Percentiles rank a stretch among this genome's conserved stretches.
These are phyloP conservation scores for Diadumene lineata DNA, from an alignment of 92 coral and sea anemone species.

Conservation along the genomic window DNA sequence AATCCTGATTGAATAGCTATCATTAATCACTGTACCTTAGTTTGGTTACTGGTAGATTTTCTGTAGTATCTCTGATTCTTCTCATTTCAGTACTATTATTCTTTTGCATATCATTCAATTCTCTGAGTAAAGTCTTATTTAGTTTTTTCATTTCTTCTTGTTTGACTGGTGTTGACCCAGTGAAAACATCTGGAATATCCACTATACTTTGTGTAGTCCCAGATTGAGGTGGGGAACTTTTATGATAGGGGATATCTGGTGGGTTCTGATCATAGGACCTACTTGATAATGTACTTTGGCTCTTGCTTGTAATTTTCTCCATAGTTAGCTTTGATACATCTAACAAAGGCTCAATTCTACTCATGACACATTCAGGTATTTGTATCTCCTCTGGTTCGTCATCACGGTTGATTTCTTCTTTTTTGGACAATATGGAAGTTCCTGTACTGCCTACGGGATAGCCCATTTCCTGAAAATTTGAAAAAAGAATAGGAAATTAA, in stretches of 20 bases:
- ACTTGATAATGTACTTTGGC: constrained; percentile 2
- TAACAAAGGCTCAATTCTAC: constrained; percentile 55
- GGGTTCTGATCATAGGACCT: constrained; percentile 5
- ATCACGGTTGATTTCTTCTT: constrained; percentile 68
- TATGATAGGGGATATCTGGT: constrained; percentile 5
- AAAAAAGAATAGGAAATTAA: background rate
- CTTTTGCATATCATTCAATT: constrained; percentile 31
- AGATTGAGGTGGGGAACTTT: constrained; percentile 1
- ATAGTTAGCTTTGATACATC: constrained; percentile 26
- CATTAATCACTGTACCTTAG: constrained; percentile 36
- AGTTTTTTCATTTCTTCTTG: constrained; percentile 23
- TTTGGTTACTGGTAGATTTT: constrained; percentile 63
- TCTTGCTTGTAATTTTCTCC: constrained; percentile 25
- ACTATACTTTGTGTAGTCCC: background rate
- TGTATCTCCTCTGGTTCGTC: constrained; percentile 74
- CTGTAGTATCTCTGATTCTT: constrained; percentile 48
- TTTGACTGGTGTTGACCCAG: constrained; percentile 43
- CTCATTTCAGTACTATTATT: constrained; percentile 35
- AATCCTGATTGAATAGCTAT: too few species aligned
- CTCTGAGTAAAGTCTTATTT: constrained; percentile 43
- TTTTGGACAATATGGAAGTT: constrained; percentile 48
- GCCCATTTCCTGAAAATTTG: constrained; percentile 47
- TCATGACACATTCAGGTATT: constrained; percentile 50
- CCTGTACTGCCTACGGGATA: constrained; percentile 45
- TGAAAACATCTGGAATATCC: constrained; percentile 54